These are phyloP conservation scores for Rhadinocentrus ornatus DNA, from an alignment of 2,797 vertebrate species.

Conservation along the genomic window DNA sequence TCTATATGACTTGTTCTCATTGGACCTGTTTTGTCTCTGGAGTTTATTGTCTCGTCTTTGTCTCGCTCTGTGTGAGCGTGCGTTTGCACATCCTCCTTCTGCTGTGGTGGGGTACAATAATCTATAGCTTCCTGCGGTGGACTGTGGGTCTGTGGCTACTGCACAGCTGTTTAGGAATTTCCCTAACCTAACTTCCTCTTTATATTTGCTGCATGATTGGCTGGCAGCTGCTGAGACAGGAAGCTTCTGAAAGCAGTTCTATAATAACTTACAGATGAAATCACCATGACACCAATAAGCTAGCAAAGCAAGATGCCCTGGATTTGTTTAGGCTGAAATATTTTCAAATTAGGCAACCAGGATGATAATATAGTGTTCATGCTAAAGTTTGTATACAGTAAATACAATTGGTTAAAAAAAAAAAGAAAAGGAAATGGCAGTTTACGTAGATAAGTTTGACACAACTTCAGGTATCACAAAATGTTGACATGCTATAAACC, in stretches of 20 bases:
- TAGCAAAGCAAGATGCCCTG: conserved; percentile 42
- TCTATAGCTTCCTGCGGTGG: conserved; percentile 79
- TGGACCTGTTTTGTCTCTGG: conserved; percentile 28
- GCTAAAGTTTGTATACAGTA: conserved; percentile 18
- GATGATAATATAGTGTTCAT: conserved; percentile 28
- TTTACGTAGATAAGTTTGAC: not conserved
- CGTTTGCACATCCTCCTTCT: conserved; percentile 52
- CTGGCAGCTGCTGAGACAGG: conserved; percentile 70
- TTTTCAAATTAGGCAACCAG: conserved; percentile 47
- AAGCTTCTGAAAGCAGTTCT: conserved; percentile 76
- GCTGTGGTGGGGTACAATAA: conserved; percentile 62
- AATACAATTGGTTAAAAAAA: not conserved
- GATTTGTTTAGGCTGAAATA: conserved; percentile 49
- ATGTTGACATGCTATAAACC: too few relatives aligned
- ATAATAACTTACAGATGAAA: conserved; percentile 75
- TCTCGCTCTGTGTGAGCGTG: conserved; percentile 18
- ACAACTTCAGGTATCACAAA: not conserved
- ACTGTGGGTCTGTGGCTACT: conserved; percentile 66
- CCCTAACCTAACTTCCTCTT: conserved; percentile 84
- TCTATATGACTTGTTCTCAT: conserved; percentile 29
- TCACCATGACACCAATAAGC: conserved; percentile 67
- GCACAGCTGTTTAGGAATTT: conserved; percentile 87
- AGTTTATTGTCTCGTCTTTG: conserved; percentile 27
- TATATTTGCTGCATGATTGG: conserved; percentile 73
- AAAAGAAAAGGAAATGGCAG: too few relatives aligned